A percentile compares a stretch with the other conserved stretches of the same genome.
phyloP scores from a whole-genome alignment of 2,113 vertebrate genomes.

The Oryzias javanicus region DNA sequence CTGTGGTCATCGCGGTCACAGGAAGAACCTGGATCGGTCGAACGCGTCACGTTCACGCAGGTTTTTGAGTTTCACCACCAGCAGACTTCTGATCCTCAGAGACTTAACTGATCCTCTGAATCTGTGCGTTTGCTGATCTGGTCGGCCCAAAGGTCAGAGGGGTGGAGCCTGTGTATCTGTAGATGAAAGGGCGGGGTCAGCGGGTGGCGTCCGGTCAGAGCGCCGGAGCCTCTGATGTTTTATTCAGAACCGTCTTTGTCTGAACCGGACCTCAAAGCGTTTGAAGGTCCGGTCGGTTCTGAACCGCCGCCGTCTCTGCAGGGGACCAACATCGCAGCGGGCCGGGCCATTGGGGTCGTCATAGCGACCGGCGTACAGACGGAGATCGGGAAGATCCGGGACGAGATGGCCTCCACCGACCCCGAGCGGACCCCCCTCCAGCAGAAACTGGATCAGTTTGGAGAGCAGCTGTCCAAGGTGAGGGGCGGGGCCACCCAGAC shows the following conservation, averaged over 20 bases:
- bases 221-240: constrained; percentile 38
- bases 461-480: constrained; percentile 79
- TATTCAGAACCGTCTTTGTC: constrained; percentile 26
- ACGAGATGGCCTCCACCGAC: constrained; percentile 80
- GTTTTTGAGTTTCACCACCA: no score
- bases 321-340: constrained; percentile 80
- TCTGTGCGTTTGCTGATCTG: neutral
- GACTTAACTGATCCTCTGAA: no score
- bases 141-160: neutral
- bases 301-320: constrained; percentile 19
- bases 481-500: neutral
- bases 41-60: no score
- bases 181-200: neutral
- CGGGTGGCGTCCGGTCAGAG: neutral
- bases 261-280: neutral
- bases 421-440: constrained; percentile 78
- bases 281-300: no score
- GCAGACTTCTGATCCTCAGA: no score
- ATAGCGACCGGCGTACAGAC: constrained; percentile 79
- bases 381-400: constrained; percentile 80
- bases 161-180: neutral
- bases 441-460: constrained; percentile 81
- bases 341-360: constrained; percentile 75
- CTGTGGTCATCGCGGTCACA: no score
- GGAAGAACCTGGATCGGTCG: no score